Evolutionary conservation across 2,797 vertebrate species (phyloP), one percentile per base, ranked within the genome.

Genomic region (Epinephelus awoara): DNA sequence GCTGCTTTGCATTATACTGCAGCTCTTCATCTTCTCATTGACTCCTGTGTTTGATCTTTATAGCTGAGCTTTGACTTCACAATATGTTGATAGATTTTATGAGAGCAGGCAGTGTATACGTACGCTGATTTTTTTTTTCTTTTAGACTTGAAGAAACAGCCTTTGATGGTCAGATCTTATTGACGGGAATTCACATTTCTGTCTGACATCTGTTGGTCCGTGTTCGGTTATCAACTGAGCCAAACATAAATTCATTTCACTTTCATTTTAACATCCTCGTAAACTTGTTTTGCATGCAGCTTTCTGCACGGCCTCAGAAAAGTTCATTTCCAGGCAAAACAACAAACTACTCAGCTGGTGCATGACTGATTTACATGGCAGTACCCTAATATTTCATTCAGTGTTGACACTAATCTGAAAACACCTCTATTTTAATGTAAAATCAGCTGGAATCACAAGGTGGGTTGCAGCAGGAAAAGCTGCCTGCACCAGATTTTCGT

Each of bases 21-120:
- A 50, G 65, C 72, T 52, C 83, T 91, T 87, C 83, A 77, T 90
- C 89, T 87, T 29, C 84, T 81, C 69, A 44, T 73, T 54, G 79
- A 83, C 75, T 80, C 85, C 85, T 71, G 67, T 65, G 70, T 93
- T 89, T 92, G 86, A 92, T 93, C 85, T 93, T 91, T 79, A 89
- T 66, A 82, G 68, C 80, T 23, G 17, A 56, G 75, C 84, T 88
- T 55, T 65, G 80, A 78, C 79, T 92, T 93, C 83, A 89, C 67
- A 85, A 84, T 87, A 86, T 79, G 88, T 63, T 89, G 88, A 91
- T 91, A 73, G 89, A 77, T 85, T 91, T 93, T 89, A 91, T 66
- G 84, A 88, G 84, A 75, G 79, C 2, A 62, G 81, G 42, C 83
- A 49, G 69, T 51, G 73, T 63, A 12, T 49, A 64, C 79, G 74